phyloP scores from a whole-genome alignment of 1,140 invertebrate genomes.

The Hetaerina americana region DNA sequence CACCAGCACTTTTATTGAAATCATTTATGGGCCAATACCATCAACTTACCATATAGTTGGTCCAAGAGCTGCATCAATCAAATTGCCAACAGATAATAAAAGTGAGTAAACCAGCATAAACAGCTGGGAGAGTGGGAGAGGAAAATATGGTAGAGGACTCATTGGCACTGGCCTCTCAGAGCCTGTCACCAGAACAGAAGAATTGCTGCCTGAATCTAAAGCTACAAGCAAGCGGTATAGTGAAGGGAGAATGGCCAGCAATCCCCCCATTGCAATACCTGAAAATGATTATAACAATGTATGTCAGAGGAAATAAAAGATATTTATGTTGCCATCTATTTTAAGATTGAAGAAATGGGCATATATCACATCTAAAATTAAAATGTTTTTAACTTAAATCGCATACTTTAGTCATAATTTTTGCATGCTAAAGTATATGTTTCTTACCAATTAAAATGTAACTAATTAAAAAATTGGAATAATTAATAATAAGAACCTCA shows the following conservation, averaged over 20 bases:
- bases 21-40: not conserved
- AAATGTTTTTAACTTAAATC: too few species aligned
- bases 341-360: too few species aligned
- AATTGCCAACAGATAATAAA: not conserved
- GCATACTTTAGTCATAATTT: too few species aligned
- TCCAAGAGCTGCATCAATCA: conserved; percentile 18
- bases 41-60: conserved; percentile 15
- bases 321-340: too few species aligned
- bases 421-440: too few species aligned
- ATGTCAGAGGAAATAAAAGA: too few species aligned
- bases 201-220: not conserved
- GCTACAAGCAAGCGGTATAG: conserved; percentile 17
- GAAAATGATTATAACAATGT: too few species aligned
- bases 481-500: too few species aligned
- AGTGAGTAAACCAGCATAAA: not conserved
- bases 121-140: not conserved
- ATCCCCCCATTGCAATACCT: conserved; percentile 23
- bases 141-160: not conserved
- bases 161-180: not conserved
- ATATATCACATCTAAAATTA: too few species aligned
- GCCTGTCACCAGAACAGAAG: not conserved
- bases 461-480: too few species aligned
- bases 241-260: conserved; percentile 23
- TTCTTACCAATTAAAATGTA: too few species aligned
- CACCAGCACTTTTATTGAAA: too few species aligned